Evolutionary conservation across 2,113 vertebrate species (phyloP).

Genomic region (Pluvianellus socialis): DNA sequence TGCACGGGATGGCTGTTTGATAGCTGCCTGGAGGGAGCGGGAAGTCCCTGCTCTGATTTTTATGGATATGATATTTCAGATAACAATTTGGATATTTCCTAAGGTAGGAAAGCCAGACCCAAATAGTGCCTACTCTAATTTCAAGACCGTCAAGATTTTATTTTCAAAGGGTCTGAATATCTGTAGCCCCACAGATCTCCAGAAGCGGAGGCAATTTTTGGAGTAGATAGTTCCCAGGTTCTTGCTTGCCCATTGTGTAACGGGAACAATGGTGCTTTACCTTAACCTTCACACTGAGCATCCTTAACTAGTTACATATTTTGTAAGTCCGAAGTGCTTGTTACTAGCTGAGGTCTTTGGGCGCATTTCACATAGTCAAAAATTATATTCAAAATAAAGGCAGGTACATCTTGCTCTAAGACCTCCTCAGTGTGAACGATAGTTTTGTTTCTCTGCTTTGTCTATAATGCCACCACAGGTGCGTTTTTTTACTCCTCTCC

Average conservation of each 20-base stretch:
- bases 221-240: not conserved
- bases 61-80: not conserved
- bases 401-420: not conserved
- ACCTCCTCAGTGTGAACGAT: not conserved
- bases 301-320: not conserved
- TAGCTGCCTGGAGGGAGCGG: not conserved
- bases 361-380: not conserved
- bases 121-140: not conserved
- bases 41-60: not conserved
- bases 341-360: not conserved
- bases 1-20: not conserved
- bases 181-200: not conserved
- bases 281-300: not conserved
- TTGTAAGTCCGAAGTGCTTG: not conserved
- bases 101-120: not conserved
- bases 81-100: not conserved
- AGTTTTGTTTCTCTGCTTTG: conserved; percentile 1
- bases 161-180: not conserved
- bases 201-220: not conserved
- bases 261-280: not conserved
- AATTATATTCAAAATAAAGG: not conserved
- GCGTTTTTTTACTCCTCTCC: not conserved
- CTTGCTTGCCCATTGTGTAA: not conserved
- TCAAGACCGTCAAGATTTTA: not conserved
- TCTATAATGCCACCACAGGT: not conserved